Evolutionary conservation across 2,113 vertebrate genomes (phyloP).

Genomic region (Hippoglossus stenolepis): DNA sequence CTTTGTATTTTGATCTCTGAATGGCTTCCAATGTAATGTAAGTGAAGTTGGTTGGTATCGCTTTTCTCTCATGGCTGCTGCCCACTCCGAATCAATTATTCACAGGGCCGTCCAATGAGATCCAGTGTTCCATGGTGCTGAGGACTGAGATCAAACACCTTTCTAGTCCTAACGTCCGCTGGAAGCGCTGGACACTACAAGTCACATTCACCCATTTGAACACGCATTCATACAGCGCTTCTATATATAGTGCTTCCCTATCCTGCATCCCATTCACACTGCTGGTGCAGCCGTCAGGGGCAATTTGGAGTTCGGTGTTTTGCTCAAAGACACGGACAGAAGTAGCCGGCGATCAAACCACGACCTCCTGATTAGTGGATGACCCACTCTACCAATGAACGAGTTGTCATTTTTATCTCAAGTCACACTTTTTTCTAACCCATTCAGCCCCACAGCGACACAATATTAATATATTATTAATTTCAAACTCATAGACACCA

Average conservation of each 20-base stretch:
- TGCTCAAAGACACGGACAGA: background rate
- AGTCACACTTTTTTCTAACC: background rate
- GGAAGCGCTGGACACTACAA: background rate
- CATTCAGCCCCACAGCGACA: background rate
- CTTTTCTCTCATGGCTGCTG: slow-evolving; percentile 43
- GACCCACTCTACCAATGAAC: background rate
- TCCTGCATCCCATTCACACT: background rate
- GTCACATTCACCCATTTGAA: background rate
- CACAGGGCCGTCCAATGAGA: slow-evolving; percentile 46
- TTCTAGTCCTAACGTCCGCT: background rate
- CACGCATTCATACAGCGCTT: background rate
- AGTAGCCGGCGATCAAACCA: background rate
- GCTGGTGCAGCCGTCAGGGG: background rate
- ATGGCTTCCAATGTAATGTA: slow-evolving; percentile 51
- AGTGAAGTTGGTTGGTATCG: slow-evolving; percentile 56
- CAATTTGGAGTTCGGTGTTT: background rate
- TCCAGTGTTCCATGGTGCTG: slow-evolving; percentile 23
- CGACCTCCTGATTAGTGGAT: background rate
- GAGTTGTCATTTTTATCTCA: slow-evolving; percentile 37
- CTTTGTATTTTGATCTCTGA: slow-evolving; percentile 56
- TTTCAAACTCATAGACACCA: too few relatives aligned
- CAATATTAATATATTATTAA: background rate
- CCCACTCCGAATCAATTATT: slow-evolving; percentile 71
- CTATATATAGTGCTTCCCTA: background rate
- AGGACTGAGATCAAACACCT: background rate